Evolutionary conservation across 2,113 vertebrate genomes (phyloP), one percentile per base, ranked within the genome.

Genomic region (Peromyscus polionotus): DNA sequence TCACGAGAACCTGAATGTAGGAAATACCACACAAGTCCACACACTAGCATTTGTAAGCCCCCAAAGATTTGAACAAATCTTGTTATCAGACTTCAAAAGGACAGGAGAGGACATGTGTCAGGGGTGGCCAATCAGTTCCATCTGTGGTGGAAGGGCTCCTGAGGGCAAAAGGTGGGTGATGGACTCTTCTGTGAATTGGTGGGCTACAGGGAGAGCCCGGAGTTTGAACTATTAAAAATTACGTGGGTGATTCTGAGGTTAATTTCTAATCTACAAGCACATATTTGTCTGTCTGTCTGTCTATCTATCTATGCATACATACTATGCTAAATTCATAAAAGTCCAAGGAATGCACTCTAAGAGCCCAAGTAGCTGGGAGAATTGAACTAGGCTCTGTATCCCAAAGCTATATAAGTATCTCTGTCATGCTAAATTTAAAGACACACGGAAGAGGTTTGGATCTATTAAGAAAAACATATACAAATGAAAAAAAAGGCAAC

Each of bases 291-390:
- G 33, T 1, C 28, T 8, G 13, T 67, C 17, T 70, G 33, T 70
- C 19, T 33, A 28, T 1, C 17, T 11, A 36, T 67, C 13, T 48
- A 0, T 31, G 11, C n/a, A 20, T 0, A 22, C 39, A 51, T 9
- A 33, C 54, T 48, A 24, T 28, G 10, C 24, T 26, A 54, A 26
- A 36, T 11, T 2, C 20, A 16, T 11, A 20, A 48, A 22, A 48
- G 8, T 22, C 9, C 31, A 57, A 22, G 42, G 6, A 87, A 70
- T 22, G 7, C 24, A 13, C 26, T 63, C 31, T 54, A 48, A 85
- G 70, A 57, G 31, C 17, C 36, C 76, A 88, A n/a, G 3, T 12
- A 19, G 24, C 9, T n/a, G n/a, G 36, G 36, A 36, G 61, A 54
- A 68, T 24, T 14, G 31, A 75, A 75, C 59, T 42, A 5, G 68